Evolutionary conservation across 2,888 invertebrate genomes (phyloP).

Genomic region (Orchesellides sinensis): DNA sequence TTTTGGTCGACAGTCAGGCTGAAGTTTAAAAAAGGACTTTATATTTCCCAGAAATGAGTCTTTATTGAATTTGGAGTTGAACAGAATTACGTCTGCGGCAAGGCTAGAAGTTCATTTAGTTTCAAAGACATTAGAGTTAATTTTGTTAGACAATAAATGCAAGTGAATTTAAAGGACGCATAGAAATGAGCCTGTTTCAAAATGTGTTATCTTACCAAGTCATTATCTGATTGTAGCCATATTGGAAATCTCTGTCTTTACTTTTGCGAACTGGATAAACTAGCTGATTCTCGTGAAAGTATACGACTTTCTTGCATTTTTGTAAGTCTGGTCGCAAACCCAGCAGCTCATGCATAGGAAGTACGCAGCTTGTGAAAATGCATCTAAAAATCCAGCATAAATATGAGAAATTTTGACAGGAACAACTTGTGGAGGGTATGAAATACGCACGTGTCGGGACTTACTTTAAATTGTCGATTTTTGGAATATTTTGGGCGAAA

Average conservation of each 20-base stretch:
- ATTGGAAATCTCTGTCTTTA: slow-evolving; percentile 85
- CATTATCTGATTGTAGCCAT: slow-evolving; percentile 85
- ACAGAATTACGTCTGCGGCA: slow-evolving; percentile 83
- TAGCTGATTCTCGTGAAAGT: slow-evolving; percentile 88
- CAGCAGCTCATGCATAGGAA: slow-evolving; percentile 84
- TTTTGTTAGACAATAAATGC: no score
- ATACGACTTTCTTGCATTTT: slow-evolving; percentile 82
- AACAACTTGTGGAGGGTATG: neutral
- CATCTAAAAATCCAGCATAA: slow-evolving; percentile 77
- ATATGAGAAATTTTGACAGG: neutral
- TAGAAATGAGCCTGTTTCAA: no score
- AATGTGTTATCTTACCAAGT: slow-evolving; percentile 80
- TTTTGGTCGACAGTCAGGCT: slow-evolving; percentile 83
- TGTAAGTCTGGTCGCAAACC: slow-evolving; percentile 83
- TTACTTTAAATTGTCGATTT: slow-evolving; percentile 77
- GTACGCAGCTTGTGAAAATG: slow-evolving; percentile 83
- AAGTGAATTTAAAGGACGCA: no score
- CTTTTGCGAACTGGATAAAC: slow-evolving; percentile 83
- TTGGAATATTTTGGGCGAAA: slow-evolving; percentile 81
- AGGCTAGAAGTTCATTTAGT: no score
- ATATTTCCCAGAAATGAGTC: slow-evolving; percentile 83
- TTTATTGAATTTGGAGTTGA: slow-evolving; percentile 85
- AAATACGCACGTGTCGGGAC: slow-evolving; percentile 26
- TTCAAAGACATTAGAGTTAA: no score
- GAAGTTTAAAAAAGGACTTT: slow-evolving; percentile 81